Percentiles rank a stretch among this genome's conserved stretches.
Evolutionary conservation across 2,888 invertebrate genomes (phyloP).

Genomic region (Cheilosia soror): DNA sequence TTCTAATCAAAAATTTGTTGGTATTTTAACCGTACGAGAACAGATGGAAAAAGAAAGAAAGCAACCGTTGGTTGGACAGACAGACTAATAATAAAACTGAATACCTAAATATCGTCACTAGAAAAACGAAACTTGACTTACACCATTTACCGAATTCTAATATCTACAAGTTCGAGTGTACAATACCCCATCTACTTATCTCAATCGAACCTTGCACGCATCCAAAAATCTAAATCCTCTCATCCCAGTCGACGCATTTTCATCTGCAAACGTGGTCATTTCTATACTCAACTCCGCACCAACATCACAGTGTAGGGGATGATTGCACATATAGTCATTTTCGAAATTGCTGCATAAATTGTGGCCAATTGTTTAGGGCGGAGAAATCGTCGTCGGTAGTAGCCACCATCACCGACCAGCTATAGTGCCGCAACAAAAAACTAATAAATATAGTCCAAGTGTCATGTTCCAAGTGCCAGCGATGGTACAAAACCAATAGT

Average conservation of each 20-base stretch:
- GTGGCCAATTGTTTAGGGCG: slow-evolving; percentile 73
- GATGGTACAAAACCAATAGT: slow-evolving; percentile 40
- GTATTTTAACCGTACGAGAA: too few relatives aligned
- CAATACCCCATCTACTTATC: not conserved
- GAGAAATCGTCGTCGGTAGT: slow-evolving; percentile 18
- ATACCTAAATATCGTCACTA: too few relatives aligned
- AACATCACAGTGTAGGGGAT: slow-evolving; percentile 5
- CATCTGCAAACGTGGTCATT: slow-evolving; percentile 20
- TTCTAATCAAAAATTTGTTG: too few relatives aligned
- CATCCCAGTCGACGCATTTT: not conserved
- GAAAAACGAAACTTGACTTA: too few relatives aligned
- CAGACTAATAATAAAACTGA: too few relatives aligned
- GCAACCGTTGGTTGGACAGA: too few relatives aligned
- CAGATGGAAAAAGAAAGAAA: too few relatives aligned
- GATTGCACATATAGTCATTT: slow-evolving; percentile 57
- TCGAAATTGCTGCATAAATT: slow-evolving; percentile 77
- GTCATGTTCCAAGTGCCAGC: slow-evolving; percentile 69
- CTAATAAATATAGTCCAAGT: slow-evolving; percentile 76
- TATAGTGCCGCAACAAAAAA: slow-evolving; percentile 66
- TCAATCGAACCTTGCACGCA: not conserved
- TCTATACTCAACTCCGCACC: not conserved
- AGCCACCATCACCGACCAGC: slow-evolving; percentile 17
- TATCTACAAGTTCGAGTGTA: not conserved
- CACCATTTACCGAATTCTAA: too few relatives aligned
- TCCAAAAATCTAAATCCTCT: not conserved